Evolutionary conservation across 2,797 vertebrate species (phyloP), one percentile per base, ranked within the genome.

Genomic region (Sebastes aleutianus): DNA sequence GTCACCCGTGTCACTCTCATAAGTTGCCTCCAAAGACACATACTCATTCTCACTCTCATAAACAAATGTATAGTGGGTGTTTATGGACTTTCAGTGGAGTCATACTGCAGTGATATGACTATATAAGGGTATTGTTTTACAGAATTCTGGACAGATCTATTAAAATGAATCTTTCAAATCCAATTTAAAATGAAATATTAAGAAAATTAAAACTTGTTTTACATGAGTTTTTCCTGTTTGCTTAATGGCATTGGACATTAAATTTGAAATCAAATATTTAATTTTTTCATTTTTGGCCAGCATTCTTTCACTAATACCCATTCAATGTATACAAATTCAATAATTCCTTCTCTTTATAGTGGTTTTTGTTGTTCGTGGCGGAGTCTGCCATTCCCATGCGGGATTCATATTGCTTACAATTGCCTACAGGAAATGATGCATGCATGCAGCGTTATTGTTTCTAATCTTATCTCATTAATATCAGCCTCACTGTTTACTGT

Each of bases 1-100:
- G 86, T 85, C 85, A 87, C 18, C 29, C 36, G 0, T 81, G 39
- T 74, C 62, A 85, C 83, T 85, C 72, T 85, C 80, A 71, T 18
- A 66, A 69, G 47, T 64, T 81, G n/a, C 34, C 36, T 85, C 59
- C n/a, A 24, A 71, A 88, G 76, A 78, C 50, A 80, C 53, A 53
- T 24, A 54, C 66, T 59, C 11, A 1, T 26, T 70, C 26, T 10
- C 16, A 62, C 59, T 65, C 26, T 32, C 53, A 43, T 27, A 11
- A 24, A 6, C 8, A 63, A 59, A 62, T 59, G 29, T 50, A 24
- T 6, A 5, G 62, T 18, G 62, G n/a, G 32, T 5, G 1, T 50
- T 62, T 47, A 12, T 13, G 3, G 18, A 72, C 6, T 39, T 66
- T 53, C 8, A 56, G n/a, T 24, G 6, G 8, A 80, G 50, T 50